These are phyloP conservation scores for Hyalella azteca DNA, from an alignment of 2,888 invertebrate species.

Conservation along the genomic window DNA sequence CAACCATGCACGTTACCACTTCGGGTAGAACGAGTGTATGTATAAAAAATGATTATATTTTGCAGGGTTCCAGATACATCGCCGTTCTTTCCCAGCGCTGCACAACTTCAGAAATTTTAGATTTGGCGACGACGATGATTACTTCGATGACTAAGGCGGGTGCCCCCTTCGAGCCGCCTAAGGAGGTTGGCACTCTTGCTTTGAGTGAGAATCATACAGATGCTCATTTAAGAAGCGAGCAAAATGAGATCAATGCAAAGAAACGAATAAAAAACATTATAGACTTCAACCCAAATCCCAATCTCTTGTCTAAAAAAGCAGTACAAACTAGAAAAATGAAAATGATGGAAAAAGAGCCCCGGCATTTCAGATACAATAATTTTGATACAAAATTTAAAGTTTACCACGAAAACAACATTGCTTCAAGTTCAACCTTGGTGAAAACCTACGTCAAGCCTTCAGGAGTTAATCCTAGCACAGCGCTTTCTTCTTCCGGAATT, in stretches of 20 bases:
- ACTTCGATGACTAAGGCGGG: constrained; percentile 33
- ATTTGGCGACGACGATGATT: constrained; percentile 39
- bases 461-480: no score
- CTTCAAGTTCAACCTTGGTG: no score
- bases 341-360: background rate
- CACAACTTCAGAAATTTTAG: constrained; percentile 40
- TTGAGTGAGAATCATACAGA: background rate
- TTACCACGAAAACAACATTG: no score
- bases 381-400: background rate
- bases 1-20: no score
- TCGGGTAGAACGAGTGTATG: no score
- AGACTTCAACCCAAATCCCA: constrained; percentile 31
- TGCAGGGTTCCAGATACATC: constrained; percentile 33
- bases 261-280: constrained; percentile 10
- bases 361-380: background rate
- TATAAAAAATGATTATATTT: background rate
- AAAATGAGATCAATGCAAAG: background rate
- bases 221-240: background rate
- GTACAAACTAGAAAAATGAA: constrained; percentile 5
- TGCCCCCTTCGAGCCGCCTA: background rate
- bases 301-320: constrained; percentile 26
- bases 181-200: background rate
- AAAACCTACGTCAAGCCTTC: no score
- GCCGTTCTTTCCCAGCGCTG: constrained; percentile 36
- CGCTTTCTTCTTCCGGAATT: background rate